These are phyloP conservation scores for Zoroaster sp. DNA, from an alignment of 53 echinoderm and acorn worm species.

Conservation along the genomic window DNA sequence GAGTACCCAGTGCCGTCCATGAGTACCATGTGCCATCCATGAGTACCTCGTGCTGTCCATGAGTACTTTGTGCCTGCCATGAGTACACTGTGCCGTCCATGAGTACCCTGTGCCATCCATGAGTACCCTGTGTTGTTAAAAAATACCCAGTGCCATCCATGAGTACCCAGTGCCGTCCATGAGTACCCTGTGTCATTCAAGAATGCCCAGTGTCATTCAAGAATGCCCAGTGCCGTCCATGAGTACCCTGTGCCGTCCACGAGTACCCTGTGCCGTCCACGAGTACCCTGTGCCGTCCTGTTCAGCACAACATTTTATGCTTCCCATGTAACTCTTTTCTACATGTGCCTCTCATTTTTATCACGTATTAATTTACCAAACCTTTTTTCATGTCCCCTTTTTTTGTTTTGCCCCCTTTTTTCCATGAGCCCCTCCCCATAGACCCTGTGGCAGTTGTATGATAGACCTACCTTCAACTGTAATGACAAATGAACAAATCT, in stretches of 20 bases:
- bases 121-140: background rate
- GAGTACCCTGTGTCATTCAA: background rate
- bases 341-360: no score
- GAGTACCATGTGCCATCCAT: background rate
- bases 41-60: background rate
- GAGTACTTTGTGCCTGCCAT: background rate
- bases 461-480: background rate
- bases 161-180: background rate
- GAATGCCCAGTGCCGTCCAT: background rate
- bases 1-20: background rate
- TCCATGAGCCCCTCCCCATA: no score
- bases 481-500: slow-evolving; percentile 12
- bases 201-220: background rate
- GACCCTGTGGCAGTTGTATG: no score
- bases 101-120: background rate
- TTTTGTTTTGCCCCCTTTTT: no score
- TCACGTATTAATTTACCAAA: no score
- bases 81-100: background rate
- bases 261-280: background rate
- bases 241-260: background rate
- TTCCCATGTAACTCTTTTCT: no score
- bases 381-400: no score
- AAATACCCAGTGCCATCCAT: background rate
- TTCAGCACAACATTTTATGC: no score
- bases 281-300: background rate